Evolutionary conservation across 2,888 invertebrate species (phyloP).

Genomic region (Habroteleia sp.): DNA sequence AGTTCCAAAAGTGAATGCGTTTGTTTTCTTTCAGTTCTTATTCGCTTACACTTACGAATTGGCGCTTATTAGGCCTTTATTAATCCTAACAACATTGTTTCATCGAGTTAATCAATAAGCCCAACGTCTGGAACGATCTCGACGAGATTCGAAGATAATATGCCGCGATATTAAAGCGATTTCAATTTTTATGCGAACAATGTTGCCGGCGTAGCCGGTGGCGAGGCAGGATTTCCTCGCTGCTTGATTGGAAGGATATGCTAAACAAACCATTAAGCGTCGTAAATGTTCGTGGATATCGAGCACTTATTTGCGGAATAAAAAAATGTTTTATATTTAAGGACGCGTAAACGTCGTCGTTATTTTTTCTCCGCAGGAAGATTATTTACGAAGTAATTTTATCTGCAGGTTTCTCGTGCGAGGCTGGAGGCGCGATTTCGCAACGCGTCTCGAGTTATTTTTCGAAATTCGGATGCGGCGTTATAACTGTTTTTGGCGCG

Average conservation of each 20-base stretch:
- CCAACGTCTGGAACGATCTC: not conserved
- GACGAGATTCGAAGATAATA: not conserved
- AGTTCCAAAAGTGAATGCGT: slow-evolving; percentile 60
- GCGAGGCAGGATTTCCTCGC: slow-evolving; percentile 36
- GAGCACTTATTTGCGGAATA: not conserved
- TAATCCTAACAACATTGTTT: slow-evolving; percentile 8
- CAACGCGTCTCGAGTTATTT: too few species aligned
- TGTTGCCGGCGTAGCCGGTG: slow-evolving; percentile 16
- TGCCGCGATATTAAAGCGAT: not conserved
- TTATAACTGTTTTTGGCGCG: too few species aligned
- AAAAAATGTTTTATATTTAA: not conserved
- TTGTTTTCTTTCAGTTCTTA: slow-evolving; percentile 35
- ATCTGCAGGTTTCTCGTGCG: too few species aligned
- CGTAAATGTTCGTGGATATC: slow-evolving; percentile 3
- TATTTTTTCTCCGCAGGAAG: too few species aligned
- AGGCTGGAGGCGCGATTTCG: too few species aligned
- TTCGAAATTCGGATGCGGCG: too few species aligned
- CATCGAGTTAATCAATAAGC: slow-evolving; percentile 1
- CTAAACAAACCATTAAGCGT: slow-evolving; percentile 13
- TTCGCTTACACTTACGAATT: slow-evolving; percentile 9
- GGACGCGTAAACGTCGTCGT: too few species aligned
- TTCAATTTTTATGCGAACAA: not conserved
- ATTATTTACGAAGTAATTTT: too few species aligned
- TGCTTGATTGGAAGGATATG: slow-evolving; percentile 29
- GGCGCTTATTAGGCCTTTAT: slow-evolving; percentile 17